Conservation (phyloP, 2,888 invertebrate species). For the Allolobophora icterica region DNA sequence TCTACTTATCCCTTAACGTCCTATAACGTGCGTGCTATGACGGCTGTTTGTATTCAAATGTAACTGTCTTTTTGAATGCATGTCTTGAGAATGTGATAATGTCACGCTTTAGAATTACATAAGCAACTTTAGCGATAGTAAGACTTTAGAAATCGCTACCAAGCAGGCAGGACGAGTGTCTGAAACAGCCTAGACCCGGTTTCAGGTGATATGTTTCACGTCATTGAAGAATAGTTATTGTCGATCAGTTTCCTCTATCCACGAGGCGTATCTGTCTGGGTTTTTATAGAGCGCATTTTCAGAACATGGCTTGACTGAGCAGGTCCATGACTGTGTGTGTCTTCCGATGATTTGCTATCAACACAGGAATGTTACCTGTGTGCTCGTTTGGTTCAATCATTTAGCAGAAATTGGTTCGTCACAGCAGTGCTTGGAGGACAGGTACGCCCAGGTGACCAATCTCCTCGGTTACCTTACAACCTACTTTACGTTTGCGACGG, state of each 20-base stretch:
- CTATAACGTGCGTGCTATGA: neutral
- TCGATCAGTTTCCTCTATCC: too few relatives aligned
- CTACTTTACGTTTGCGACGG: neutral
- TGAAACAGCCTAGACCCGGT: neutral
- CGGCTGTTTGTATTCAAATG: neutral
- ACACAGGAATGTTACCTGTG: too few relatives aligned
- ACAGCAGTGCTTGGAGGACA: neutral
- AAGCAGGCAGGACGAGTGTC: neutral
- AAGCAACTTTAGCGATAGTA: neutral
- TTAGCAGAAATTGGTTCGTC: neutral
- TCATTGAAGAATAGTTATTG: too few relatives aligned
- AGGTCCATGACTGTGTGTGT: too few relatives aligned
- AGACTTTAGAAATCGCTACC: neutral
- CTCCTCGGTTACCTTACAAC: conserved; percentile 20
- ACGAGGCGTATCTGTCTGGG: too few relatives aligned
- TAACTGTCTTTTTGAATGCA: neutral
- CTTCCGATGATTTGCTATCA: too few relatives aligned
- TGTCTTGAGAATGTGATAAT: neutral
- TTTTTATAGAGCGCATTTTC: too few relatives aligned
- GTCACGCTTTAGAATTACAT: neutral
- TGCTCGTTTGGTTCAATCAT: neutral
- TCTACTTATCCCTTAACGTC: neutral
- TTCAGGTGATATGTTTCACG: neutral
- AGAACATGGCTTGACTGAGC: too few relatives aligned
- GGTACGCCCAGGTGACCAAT: neutral